These are phyloP conservation scores for Malurus alboscapulatus DNA, from an alignment of 2,113 vertebrate species.

Conservation along the genomic window DNA sequence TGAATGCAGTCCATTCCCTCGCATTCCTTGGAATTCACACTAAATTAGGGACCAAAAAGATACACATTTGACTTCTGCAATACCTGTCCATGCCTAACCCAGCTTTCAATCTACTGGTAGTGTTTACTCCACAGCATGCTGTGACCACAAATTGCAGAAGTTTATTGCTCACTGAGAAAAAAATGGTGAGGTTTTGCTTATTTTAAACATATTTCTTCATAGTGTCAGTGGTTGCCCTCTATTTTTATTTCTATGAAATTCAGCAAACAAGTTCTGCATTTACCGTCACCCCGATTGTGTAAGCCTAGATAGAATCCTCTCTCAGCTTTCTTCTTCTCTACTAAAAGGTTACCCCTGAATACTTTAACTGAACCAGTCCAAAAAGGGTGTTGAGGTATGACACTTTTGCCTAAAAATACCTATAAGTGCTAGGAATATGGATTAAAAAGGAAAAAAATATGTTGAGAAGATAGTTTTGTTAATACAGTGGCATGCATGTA, in stretches of 20 bases:
- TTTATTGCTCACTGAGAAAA: neutral
- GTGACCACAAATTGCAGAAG: neutral
- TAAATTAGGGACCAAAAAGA: neutral
- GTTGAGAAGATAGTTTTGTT: neutral
- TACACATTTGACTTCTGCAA: rapidly evolving
- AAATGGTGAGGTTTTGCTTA: neutral
- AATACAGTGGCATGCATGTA: neutral
- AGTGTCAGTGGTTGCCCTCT: neutral
- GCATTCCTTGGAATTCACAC: neutral
- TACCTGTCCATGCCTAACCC: neutral
- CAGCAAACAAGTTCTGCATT: neutral
- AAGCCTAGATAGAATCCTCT: neutral
- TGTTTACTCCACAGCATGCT: neutral
- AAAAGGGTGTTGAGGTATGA: neutral
- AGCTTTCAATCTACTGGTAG: neutral
- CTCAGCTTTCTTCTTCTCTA: neutral
- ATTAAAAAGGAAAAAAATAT: too few species aligned
- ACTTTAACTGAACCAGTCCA: neutral
- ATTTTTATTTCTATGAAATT: neutral
- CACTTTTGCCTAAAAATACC: neutral
- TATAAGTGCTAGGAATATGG: neutral
- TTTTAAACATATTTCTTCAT: neutral
- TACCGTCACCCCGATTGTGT: neutral
- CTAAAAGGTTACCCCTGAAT: neutral
- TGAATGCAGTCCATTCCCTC: rapidly evolving